Base-by-base conservation (phyloP, 2,888 invertebrate genomes). In the Dicyrtomina minuta region DNA sequence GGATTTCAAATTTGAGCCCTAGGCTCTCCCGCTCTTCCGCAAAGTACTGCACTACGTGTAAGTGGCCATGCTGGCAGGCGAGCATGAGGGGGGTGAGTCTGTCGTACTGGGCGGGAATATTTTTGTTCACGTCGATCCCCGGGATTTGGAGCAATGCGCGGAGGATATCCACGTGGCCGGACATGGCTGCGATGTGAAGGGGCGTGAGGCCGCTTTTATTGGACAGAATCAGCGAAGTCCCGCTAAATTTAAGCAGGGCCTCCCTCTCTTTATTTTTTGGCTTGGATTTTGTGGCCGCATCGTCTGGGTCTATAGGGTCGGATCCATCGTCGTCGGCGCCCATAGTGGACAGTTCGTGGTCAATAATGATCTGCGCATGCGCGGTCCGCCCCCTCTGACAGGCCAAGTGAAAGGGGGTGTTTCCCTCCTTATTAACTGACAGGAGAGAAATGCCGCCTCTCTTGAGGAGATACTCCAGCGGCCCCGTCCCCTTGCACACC, bases 21-120 rank as follows among this genome's bases (percentile, higher is more conserved):
- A 82, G 82, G 68, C 81, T 79, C 24, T 65, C 64, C 39, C 22
- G 10, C 22, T 53, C 12, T 27, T 82, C 81, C 61, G 84, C 79
- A 13, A 85, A 79, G 41, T 81, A 75, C 67, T 82, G 80, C 17
- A 83, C 82, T 17, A 84, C 79, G 27, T 81, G 81, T 39, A 84
- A 79, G 72, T 83, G 79, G 0, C 84, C 84, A 56, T 78, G 75
- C 67, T 80, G 79, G 15, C 82, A 79, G 2, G 84, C 83, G 41
- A 84, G 74, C 83, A 84, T 84, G 20, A 84, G 76, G 1, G 84
- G 82, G 3, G 83, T 83, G 58, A 82, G 56, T 74, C 82, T 83
- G 73, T 82, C 81, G 69, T 80, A 80, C 22, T 79, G 79, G 10
- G 84, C 81, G 51, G 81, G 80, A 33, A 82, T 78, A 13, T 79